These are phyloP conservation scores for Patella vulgata DNA, from an alignment of 1,140 invertebrate species.

Conservation along the genomic window DNA sequence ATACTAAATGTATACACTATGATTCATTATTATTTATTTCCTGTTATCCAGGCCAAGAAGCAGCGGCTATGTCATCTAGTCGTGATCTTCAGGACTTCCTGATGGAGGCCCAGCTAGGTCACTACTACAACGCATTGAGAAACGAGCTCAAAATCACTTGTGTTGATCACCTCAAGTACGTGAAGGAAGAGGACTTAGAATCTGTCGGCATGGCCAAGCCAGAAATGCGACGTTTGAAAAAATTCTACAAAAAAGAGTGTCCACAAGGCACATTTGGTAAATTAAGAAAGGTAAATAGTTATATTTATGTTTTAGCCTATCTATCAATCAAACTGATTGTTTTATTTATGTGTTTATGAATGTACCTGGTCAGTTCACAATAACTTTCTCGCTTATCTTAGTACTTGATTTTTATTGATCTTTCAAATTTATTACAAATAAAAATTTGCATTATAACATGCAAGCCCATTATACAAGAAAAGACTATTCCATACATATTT, in stretches of 20 bases:
- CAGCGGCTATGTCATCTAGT: slow-evolving; percentile 38
- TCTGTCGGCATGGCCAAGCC: slow-evolving; percentile 95
- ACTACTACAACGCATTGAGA: slow-evolving; percentile 82
- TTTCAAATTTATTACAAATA: no score
- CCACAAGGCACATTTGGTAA: slow-evolving; percentile 80
- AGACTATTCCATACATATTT: no score
- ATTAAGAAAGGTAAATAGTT: slow-evolving; percentile 50
- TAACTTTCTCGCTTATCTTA: no score
- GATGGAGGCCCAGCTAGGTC: slow-evolving; percentile 87
- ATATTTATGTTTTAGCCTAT: no score
- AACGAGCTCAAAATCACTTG: slow-evolving; percentile 73
- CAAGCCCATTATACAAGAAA: no score
- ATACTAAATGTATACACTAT: no score
- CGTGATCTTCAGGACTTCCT: slow-evolving; percentile 87
- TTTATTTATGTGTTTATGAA: background rate
- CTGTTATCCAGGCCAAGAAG: background rate
- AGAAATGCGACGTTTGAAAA: slow-evolving; percentile 92
- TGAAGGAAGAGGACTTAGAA: slow-evolving; percentile 89
- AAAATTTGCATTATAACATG: no score
- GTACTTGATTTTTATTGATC: no score
- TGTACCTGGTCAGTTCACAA: background rate
- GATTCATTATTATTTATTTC: slow-evolving; percentile 7
- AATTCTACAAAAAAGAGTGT: slow-evolving; percentile 88
- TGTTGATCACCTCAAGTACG: slow-evolving; percentile 96
- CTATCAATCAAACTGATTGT: background rate